Conservation (phyloP, 1,140 invertebrate genomes). For the Trachelipus rathkii region DNA sequence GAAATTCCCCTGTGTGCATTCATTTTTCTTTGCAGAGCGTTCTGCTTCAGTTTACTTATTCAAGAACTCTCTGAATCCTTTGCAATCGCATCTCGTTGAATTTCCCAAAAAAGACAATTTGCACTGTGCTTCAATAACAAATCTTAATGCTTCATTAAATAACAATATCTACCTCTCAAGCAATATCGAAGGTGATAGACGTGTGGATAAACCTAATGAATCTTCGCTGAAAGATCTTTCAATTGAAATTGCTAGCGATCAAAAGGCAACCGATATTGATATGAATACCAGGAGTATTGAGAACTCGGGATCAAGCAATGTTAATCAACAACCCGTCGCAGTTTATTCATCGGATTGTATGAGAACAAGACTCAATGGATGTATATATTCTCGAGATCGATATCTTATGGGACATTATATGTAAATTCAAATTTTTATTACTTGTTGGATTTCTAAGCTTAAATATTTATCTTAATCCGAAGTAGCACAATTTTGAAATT, state of each 20-base stretch:
- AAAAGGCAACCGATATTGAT: neutral
- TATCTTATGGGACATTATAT: slow-evolving; percentile 1
- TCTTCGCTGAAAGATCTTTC: neutral
- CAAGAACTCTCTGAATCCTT: neutral
- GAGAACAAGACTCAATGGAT: neutral
- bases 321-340: neutral
- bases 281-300: neutral
- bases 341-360: neutral
- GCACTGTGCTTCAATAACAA: neutral
- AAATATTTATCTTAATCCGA: too few species aligned
- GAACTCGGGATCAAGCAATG: neutral
- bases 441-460: too few species aligned
- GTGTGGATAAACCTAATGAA: too few species aligned
- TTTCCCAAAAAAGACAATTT: neutral
- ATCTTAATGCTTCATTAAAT: neutral
- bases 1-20: slow-evolving; percentile 7
- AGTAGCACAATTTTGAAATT: too few species aligned
- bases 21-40: slow-evolving; percentile 2
- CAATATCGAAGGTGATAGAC: neutral
- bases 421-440: neutral
- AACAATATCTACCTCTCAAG: neutral
- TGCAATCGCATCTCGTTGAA: neutral
- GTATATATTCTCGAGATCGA: neutral
- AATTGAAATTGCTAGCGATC: neutral
- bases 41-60: neutral